Percentiles rank a stretch among this genome's conserved stretches.
phyloP scores from a whole-genome alignment of 1,140 invertebrate genomes.

The Bombus impatiens region DNA sequence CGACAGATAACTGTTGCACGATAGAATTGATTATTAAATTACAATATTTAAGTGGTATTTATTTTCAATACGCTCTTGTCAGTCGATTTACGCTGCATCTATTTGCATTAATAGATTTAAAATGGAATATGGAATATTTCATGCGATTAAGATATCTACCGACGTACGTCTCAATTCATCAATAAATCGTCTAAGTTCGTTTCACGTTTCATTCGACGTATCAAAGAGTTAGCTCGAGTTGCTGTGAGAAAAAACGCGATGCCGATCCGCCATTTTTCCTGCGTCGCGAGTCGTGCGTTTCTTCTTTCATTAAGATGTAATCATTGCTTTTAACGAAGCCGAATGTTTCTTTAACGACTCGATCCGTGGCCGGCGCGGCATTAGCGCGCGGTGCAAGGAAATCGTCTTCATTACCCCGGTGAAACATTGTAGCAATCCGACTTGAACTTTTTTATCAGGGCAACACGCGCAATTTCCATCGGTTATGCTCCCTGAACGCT shows the following conservation, averaged over 20 bases:
- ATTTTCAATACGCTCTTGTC: too few relatives aligned
- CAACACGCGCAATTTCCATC: constrained; percentile 39
- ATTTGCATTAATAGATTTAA: too few relatives aligned
- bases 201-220: not conserved
- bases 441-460: constrained; percentile 12
- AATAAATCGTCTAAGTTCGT: not conserved
- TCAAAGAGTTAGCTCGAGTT: not conserved
- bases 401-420: constrained; percentile 40
- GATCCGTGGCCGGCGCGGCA: not conserved
- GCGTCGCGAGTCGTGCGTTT: not conserved
- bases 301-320: constrained; percentile 45
- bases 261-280: not conserved
- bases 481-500: constrained; percentile 43
- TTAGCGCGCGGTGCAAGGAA: constrained; percentile 24
- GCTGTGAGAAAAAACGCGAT: too few relatives aligned
- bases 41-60: too few relatives aligned
- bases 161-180: not conserved
- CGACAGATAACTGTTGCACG: too few relatives aligned
- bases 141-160: too few relatives aligned
- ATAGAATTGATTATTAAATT: too few relatives aligned
- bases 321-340: constrained; percentile 39
- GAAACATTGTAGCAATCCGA: constrained; percentile 38
- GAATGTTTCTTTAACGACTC: constrained; percentile 29
- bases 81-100: too few relatives aligned
- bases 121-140: too few relatives aligned